These are phyloP conservation scores for Psittacula cyanocephala DNA, from an alignment of 2,113 vertebrate species.

Conservation along the genomic window DNA sequence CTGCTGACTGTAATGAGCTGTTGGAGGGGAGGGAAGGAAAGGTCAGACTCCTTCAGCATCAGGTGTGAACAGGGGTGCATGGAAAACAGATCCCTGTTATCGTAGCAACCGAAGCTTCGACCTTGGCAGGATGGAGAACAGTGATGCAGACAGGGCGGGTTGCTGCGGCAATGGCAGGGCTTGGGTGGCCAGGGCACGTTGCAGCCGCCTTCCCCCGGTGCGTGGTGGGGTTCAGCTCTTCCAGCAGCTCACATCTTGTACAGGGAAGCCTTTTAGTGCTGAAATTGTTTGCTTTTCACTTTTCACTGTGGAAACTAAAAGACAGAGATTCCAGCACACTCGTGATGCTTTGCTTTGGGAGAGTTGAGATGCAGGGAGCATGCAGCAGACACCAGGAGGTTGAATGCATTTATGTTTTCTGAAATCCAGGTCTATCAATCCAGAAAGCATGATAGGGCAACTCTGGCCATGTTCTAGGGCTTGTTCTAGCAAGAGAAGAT, in stretches of 20 bases:
- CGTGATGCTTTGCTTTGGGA: neutral
- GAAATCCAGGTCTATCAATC: neutral
- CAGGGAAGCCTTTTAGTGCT: neutral
- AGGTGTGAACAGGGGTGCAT: neutral
- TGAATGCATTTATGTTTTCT: neutral
- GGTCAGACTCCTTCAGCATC: neutral
- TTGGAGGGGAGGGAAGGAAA: neutral
- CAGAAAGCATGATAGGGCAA: neutral
- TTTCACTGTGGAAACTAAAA: neutral
- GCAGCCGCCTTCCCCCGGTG: fast-evolving
- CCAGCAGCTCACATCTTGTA: neutral
- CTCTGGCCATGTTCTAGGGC: fast-evolving
- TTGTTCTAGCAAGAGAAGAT: neutral
- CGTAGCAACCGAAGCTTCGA: neutral
- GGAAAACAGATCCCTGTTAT: neutral
- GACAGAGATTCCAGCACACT: neutral
- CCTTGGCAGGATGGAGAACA: neutral
- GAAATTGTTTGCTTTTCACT: neutral
- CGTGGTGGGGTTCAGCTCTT: neutral
- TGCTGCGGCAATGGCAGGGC: neutral
- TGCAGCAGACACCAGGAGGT: neutral
- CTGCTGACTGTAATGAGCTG: neutral
- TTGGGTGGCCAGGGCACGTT: neutral
- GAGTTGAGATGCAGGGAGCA: neutral
- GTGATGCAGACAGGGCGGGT: neutral